Percentiles rank a stretch among this genome's conserved stretches.
Evolutionary conservation across 2,113 vertebrate genomes (phyloP).

Genomic region (Acanthisitta chloris): DNA sequence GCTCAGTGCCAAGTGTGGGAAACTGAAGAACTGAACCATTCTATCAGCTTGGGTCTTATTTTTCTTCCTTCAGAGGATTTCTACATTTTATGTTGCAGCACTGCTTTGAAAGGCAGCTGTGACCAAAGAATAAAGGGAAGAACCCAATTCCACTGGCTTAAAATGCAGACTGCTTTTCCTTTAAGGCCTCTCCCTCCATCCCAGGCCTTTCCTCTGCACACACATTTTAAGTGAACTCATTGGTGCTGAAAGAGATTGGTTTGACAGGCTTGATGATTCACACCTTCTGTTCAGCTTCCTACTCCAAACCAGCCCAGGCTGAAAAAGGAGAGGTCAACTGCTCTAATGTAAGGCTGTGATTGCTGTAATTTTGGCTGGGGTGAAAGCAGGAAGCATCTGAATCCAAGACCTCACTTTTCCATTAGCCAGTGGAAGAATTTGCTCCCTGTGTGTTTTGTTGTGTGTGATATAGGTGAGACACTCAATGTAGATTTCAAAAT

Average conservation of each 20-base stretch:
- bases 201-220: background rate
- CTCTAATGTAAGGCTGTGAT: background rate
- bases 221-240: background rate
- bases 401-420: background rate
- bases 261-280: constrained; percentile 22
- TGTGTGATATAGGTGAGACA: background rate
- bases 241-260: background rate
- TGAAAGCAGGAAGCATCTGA: background rate
- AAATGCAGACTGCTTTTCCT: background rate
- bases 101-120: background rate
- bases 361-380: background rate
- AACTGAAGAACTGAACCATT: background rate
- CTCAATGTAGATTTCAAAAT: background rate
- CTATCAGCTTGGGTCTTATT: background rate
- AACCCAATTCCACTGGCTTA: background rate
- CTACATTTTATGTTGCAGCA: background rate
- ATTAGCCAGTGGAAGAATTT: background rate
- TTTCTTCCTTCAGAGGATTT: background rate
- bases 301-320: background rate
- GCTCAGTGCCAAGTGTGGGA: background rate
- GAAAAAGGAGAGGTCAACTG: background rate
- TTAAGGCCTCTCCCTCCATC: background rate
- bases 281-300: constrained; percentile 18
- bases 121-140: background rate
- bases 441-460: background rate